A percentile compares a stretch with the other conserved stretches of the same genome.
Evolutionary conservation across 2,113 vertebrate species (phyloP).

Genomic region (Callithrix jacchus): DNA sequence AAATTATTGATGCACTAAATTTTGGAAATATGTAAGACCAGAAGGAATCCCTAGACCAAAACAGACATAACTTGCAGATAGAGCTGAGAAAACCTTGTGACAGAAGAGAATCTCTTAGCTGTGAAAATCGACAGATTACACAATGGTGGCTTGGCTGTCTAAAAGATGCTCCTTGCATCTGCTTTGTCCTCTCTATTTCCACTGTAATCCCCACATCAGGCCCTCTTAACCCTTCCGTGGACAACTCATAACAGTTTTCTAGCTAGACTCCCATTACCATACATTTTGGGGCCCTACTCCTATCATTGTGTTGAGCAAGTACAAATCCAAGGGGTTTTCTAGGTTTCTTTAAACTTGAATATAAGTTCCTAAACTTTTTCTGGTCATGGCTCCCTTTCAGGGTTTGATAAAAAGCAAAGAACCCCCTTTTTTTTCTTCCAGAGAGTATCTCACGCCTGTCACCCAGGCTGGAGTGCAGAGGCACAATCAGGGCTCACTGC

Average conservation of each 20-base stretch:
- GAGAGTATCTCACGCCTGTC: too few species aligned
- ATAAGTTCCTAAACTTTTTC: background rate
- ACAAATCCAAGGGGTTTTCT: background rate
- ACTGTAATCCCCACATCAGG: background rate
- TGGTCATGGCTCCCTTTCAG: background rate
- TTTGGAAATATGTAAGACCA: background rate
- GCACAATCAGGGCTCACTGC: too few species aligned
- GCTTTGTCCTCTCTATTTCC: background rate
- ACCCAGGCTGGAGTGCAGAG: too few species aligned
- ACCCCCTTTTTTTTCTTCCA: rapidly evolving
- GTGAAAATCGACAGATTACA: background rate
- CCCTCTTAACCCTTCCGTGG: background rate
- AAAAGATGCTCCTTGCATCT: background rate
- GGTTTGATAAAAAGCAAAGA: background rate
- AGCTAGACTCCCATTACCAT: background rate
- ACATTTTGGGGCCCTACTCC: background rate
- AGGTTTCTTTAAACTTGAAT: background rate
- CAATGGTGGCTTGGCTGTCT: background rate
- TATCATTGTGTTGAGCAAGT: background rate
- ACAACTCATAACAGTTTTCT: background rate
- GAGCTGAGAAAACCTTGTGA: background rate
- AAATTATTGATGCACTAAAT: slow-evolving; percentile 15
- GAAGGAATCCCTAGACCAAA: background rate
- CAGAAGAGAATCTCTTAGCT: background rate
- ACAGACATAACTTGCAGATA: background rate